phyloP scores from a whole-genome alignment of 1,140 invertebrate species.

The Dendrolimus kikuchii region DNA sequence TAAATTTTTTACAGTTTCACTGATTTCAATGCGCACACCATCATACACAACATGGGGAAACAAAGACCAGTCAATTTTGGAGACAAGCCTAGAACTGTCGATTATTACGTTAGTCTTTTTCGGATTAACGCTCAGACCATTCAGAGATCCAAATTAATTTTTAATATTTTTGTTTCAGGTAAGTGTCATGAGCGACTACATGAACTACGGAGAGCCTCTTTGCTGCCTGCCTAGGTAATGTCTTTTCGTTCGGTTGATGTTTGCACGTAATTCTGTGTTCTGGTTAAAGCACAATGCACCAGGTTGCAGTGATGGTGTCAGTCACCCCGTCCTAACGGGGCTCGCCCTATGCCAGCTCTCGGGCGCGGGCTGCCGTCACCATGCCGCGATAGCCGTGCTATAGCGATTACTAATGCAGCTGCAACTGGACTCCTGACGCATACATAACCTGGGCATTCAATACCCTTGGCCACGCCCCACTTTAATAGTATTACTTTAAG shows the following conservation, averaged over 20 bases:
- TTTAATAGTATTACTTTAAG: not conserved
- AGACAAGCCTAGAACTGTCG: no score
- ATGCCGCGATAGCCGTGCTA: constrained; percentile 57
- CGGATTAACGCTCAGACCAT: not conserved
- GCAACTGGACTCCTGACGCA: constrained; percentile 40
- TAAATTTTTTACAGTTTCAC: no score
- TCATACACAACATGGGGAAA: no score
- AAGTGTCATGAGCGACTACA: constrained; percentile 17
- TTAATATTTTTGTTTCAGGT: constrained; percentile 47
- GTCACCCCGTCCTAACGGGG: constrained; percentile 67
- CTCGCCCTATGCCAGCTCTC: constrained; percentile 55
- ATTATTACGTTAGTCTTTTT: no score
- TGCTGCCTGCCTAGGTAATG: constrained; percentile 35
- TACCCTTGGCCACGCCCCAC: constrained; percentile 13
- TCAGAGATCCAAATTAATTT: not conserved
- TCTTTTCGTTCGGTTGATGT: constrained; percentile 41
- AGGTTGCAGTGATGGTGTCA: constrained; percentile 64
- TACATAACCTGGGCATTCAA: constrained; percentile 34
- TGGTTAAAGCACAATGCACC: constrained; percentile 70
- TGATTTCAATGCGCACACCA: no score
- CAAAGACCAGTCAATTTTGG: no score
- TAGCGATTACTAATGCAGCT: constrained; percentile 57
- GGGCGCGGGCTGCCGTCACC: constrained; percentile 48
- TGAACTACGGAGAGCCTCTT: not conserved
- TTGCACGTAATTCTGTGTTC: constrained; percentile 59